These are phyloP conservation scores for Zootermopsis nevadensis DNA, from an alignment of 2,888 invertebrate genomes.

Conservation along the genomic window DNA sequence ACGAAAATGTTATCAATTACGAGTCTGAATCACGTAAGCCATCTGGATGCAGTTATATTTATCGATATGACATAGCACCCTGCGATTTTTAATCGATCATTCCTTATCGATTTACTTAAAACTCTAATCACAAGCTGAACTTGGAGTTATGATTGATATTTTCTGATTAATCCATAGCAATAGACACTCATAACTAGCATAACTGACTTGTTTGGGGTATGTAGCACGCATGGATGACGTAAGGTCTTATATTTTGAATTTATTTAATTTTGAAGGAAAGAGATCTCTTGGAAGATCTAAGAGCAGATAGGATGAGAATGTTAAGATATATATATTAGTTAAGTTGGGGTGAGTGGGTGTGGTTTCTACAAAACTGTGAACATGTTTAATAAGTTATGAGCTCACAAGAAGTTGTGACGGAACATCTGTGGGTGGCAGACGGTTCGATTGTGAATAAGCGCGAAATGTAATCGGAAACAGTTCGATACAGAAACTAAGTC, in stretches of 20 bases:
- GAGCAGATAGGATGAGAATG: too few relatives aligned
- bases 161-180: not conserved
- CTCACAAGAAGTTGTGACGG: not conserved
- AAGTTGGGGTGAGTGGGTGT: too few relatives aligned
- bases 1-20: too few relatives aligned
- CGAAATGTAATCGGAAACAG: not conserved
- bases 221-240: too few relatives aligned
- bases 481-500: not conserved
- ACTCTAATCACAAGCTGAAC: not conserved
- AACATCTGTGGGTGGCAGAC: not conserved
- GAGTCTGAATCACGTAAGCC: not conserved
- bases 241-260: too few relatives aligned
- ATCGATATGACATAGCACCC: not conserved
- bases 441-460: too few relatives aligned
- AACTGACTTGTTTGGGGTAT: too few relatives aligned
- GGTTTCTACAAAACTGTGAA: too few relatives aligned
- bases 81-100: not conserved
- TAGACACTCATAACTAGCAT: too few relatives aligned
- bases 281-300: too few relatives aligned
- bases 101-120: not conserved
- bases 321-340: too few relatives aligned
- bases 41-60: not conserved
- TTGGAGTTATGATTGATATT: not conserved
- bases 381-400: not conserved
- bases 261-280: too few relatives aligned